Evolutionary conservation across 2,888 invertebrate genomes (phyloP).

Genomic region (Tetrapedia diversipes): DNA sequence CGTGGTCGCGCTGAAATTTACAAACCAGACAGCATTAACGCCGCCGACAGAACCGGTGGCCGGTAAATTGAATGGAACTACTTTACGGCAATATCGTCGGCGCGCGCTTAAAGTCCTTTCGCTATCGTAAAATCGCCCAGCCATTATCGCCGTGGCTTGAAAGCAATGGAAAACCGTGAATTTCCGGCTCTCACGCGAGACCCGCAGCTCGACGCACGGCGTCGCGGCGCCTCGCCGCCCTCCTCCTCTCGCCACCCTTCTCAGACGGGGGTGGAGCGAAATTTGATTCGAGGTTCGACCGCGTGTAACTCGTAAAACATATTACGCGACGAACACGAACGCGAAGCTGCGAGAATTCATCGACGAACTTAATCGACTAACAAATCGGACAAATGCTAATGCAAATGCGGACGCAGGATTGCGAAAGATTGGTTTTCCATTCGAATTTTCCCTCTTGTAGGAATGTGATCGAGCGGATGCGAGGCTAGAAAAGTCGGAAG

Average conservation of each 20-base stretch:
- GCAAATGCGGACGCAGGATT: no score
- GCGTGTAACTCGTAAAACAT: slow-evolving; percentile 32
- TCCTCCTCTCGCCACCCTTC: no score
- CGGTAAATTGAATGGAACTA: slow-evolving; percentile 5
- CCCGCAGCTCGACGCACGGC: neutral
- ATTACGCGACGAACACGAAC: slow-evolving; percentile 8
- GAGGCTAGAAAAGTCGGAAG: no score
- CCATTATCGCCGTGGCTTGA: neutral
- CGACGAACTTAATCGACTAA: slow-evolving; percentile 20
- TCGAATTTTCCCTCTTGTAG: no score
- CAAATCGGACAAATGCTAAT: slow-evolving; percentile 24
- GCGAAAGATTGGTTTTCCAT: no score
- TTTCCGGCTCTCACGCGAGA: neutral
- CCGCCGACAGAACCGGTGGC: no score
- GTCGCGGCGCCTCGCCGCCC: neutral
- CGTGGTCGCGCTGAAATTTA: neutral
- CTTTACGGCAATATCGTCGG: neutral
- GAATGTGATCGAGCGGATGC: no score
- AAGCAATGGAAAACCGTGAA: neutral
- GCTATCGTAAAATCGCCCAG: slow-evolving; percentile 17
- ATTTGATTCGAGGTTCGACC: slow-evolving; percentile 18
- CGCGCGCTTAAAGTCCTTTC: neutral
- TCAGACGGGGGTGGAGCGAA: no score
- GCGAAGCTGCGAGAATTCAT: slow-evolving; percentile 20
- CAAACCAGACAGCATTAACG: neutral